Base-by-base conservation (phyloP, 2,797 vertebrate species). In the Lagorchestes hirsutus region DNA sequence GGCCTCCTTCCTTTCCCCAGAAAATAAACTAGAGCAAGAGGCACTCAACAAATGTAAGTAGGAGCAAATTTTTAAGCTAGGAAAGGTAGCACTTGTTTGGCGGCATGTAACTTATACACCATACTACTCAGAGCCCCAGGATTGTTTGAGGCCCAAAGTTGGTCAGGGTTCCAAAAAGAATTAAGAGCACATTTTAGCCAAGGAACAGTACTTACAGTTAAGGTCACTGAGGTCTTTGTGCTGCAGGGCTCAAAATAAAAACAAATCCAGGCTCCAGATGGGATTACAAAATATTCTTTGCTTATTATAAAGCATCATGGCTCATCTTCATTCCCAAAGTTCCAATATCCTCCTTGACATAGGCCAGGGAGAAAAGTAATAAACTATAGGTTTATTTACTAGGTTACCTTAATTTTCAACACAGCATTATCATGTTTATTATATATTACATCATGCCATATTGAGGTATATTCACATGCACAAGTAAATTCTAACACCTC, bases 41-140 rank as follows among this genome's bases (percentile, higher is more conserved):
- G 62, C 91, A 87, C 91, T 55, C 94, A 90, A 54, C 93, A 54
- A 94, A 95, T 56, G 93, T 93, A 58, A 92, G 59, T 55, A 55
- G 90, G 59, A 93, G 54, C 29, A 95, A 55, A 90, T 14, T 6
- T 3, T 8, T 22, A 54, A 55, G 90, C 50, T 52, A 82, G 94
- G 54, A 57, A 90, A 87, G 52, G 50, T 58, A 55, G 54, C 31
- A 10, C 27, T 93, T 31, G 82, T 34, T 91, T 54, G 2, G 0
- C 5, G 1, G 57, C 18, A 14, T 27, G 31, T n/a, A 67, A 31
- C 50, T 58, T 9, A 55, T 93, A 90, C 55, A n/a, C 50, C 46
- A 57, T 46, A 56, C 3, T 40, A 5, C 28, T 29, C 40, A 31
- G 9, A 6, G 29, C 29, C 31, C 50, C n/a, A 55, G 12, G 28